Conservation (phyloP, 2,113 vertebrate genomes). For the Bagarius yarrelli region DNA sequence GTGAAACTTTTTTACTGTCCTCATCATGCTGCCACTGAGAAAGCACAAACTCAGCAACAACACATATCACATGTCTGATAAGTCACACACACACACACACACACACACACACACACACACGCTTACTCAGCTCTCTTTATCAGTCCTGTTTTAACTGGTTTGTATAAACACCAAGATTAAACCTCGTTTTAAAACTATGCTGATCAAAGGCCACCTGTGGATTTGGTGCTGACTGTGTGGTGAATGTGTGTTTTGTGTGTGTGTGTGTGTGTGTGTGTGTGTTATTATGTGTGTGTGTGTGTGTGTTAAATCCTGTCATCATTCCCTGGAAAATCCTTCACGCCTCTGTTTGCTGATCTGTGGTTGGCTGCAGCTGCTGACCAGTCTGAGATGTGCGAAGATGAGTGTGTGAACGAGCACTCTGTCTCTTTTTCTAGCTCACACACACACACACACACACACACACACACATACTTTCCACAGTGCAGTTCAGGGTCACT, state of each 20-base stretch:
- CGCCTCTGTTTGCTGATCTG: constrained; percentile 26
- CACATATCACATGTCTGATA: not conserved
- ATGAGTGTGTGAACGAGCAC: not conserved
- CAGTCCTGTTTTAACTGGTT: not conserved
- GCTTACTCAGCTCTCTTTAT: not conserved
- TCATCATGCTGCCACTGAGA: not conserved
- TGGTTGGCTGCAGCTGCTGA: constrained; percentile 43
- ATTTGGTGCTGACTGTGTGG: not conserved
- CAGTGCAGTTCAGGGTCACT: not conserved
- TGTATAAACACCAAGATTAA: not conserved
- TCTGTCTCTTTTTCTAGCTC: no score
- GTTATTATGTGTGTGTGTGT: constrained; percentile 16
- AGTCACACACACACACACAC: not conserved
- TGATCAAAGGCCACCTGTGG: not conserved
- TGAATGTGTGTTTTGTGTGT: constrained; percentile 17
- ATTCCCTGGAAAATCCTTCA: not conserved
- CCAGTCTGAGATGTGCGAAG: constrained; percentile 16
- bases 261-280: not conserved
- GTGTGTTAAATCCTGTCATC: not conserved
- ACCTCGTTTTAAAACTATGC: not conserved
- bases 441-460: not conserved
- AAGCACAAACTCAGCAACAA: not conserved
- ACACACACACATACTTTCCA: not conserved
- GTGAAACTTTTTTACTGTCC: not conserved
- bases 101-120: not conserved